Evolutionary conservation across 2,797 vertebrate species (phyloP).

Genomic region (Tangara arthus): DNA sequence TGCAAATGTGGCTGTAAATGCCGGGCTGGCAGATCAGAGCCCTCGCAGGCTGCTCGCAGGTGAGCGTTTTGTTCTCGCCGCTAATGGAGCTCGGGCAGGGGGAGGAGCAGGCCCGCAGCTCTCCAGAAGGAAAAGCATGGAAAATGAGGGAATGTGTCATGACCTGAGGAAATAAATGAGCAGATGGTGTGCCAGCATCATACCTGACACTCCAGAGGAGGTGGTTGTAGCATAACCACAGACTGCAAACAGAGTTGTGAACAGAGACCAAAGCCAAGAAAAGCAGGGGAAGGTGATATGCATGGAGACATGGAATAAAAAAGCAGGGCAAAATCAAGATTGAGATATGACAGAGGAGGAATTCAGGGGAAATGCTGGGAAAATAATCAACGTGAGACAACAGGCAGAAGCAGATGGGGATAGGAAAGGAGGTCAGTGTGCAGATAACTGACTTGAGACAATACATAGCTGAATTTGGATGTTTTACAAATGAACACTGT

Average conservation of each 20-base stretch:
- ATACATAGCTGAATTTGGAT: background rate
- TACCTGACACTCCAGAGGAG: conserved; percentile 47
- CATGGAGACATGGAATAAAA: background rate
- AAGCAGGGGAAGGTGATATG: background rate
- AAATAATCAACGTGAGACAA: background rate
- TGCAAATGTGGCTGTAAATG: background rate
- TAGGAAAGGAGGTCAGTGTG: background rate
- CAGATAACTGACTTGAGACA: background rate
- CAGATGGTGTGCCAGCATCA: conserved; percentile 46
- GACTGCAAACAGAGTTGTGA: background rate
- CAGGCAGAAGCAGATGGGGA: background rate
- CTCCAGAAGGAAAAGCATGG: background rate
- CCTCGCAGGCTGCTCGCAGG: background rate
- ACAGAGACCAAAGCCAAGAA: background rate
- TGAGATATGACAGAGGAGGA: background rate
- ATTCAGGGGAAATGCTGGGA: accelerated
- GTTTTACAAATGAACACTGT: background rate
- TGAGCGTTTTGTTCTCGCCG: background rate
- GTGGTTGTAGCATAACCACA: background rate
- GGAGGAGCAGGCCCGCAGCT: background rate
- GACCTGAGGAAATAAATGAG: conserved; percentile 41
- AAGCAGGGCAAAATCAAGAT: background rate
- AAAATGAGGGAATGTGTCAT: background rate
- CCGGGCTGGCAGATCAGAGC: background rate
- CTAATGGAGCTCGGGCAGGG: background rate